A percentile compares a stretch with the other conserved stretches of the same genome.
phyloP scores from a whole-genome alignment of 2,113 vertebrate genomes.

The Rafetus swinhoei region DNA sequence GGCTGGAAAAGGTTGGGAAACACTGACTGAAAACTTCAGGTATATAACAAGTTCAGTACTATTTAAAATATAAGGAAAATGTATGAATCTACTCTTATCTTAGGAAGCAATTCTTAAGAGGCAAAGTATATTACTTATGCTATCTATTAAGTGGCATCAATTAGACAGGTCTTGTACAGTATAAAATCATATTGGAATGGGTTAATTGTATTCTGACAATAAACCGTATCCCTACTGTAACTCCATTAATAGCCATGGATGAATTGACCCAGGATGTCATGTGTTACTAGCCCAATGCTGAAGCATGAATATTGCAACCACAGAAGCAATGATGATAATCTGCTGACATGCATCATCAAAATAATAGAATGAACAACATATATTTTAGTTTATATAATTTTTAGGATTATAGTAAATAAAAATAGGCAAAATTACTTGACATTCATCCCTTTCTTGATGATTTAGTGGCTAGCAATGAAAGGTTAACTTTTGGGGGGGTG shows the following conservation, averaged over 20 bases:
- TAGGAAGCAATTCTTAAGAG: constrained; percentile 49
- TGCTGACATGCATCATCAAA: neutral
- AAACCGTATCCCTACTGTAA: constrained; percentile 40
- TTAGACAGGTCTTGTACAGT: constrained; percentile 44
- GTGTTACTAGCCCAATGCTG: neutral
- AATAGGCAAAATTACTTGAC: neutral
- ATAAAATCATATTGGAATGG: constrained; percentile 29
- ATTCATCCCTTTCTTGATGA: neutral
- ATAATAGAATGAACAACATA: neutral
- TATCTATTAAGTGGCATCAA: constrained; percentile 55
- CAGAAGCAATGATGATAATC: neutral
- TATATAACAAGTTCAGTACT: constrained; percentile 46
- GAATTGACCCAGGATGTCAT: constrained; percentile 48
- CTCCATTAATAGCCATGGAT: constrained; percentile 44
- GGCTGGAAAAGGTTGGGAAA: neutral
- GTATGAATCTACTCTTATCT: constrained; percentile 58
- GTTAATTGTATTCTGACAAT: constrained; percentile 36
- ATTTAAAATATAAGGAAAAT: constrained; percentile 54
- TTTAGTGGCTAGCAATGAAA: constrained; percentile 4
- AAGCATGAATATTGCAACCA: neutral
- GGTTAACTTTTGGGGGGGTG: neutral
- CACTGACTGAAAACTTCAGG: neutral
- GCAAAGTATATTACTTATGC: constrained; percentile 54
- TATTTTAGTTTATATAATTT: neutral
- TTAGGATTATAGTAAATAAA: neutral